Evolutionary conservation across 30 jellyfish, hydroid and myxozoan genomes (phyloP).

Genomic region (Hydractinia echinata): DNA sequence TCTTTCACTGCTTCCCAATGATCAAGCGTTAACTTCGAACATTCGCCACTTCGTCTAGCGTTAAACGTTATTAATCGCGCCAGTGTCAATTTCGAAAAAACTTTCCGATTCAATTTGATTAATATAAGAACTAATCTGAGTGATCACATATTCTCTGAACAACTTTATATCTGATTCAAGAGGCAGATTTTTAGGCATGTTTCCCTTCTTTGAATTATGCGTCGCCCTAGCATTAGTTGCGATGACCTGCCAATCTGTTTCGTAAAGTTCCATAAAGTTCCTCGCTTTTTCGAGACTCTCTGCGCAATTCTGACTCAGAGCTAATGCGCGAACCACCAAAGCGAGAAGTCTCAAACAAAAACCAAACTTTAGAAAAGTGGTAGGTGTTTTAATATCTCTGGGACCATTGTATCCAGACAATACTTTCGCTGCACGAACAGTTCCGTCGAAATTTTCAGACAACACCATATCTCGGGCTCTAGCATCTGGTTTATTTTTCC

Average conservation of each 20-base stretch:
- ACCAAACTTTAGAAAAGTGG: background rate
- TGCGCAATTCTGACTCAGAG: background rate
- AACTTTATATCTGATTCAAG: background rate
- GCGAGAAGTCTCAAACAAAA: constrained; percentile 5
- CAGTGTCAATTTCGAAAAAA: background rate
- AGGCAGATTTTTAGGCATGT: background rate
- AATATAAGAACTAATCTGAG: too few relatives aligned
- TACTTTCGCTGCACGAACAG: background rate
- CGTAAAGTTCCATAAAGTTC: background rate
- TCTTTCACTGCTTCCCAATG: background rate
- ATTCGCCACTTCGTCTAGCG: background rate
- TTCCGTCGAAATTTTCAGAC: background rate
- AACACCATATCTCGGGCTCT: background rate
- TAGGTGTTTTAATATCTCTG: background rate
- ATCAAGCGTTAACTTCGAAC: background rate
- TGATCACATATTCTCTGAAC: background rate
- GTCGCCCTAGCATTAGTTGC: constrained; percentile 7
- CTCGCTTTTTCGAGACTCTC: background rate
- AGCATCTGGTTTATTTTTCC: background rate
- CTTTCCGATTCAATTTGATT: background rate
- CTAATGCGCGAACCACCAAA: background rate
- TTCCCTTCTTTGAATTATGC: background rate
- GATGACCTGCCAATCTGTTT: background rate
- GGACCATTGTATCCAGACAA: background rate
- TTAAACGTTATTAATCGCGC: background rate